Conservation (phyloP, 2,888 invertebrate genomes). For the Halictus quadricinctus region DNA sequence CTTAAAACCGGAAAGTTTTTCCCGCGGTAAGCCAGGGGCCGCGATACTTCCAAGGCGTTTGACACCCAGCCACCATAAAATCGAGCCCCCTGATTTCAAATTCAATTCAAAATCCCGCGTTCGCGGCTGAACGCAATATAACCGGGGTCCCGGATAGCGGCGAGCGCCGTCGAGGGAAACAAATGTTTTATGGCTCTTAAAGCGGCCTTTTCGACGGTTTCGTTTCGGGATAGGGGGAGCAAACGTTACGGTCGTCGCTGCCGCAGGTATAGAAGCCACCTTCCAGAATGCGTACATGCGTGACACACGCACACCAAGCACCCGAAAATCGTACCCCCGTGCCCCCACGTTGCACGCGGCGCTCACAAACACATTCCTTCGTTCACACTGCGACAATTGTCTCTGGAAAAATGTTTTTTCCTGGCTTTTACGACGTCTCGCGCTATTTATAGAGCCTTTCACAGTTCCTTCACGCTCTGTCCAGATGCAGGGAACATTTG, state of each 20-base stretch:
- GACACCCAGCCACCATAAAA: conserved; percentile 78
- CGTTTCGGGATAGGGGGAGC: conserved; percentile 58
- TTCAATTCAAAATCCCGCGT: conserved; percentile 79
- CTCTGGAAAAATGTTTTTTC: conserved; percentile 3
- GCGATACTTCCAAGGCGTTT: conserved; percentile 71
- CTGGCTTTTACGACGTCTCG: neutral
- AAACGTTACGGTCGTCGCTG: conserved; percentile 47
- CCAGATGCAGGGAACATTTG: neutral
- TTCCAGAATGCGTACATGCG: conserved; percentile 38
- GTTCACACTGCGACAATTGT: neutral
- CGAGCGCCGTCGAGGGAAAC: conserved; percentile 74
- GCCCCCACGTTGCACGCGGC: neutral
- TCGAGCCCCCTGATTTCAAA: conserved; percentile 80
- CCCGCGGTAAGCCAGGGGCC: conserved; percentile 52
- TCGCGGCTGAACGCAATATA: conserved; percentile 73
- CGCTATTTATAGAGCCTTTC: neutral
- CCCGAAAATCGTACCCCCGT: neutral
- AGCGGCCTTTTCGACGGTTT: conserved; percentile 74
- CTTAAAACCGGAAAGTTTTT: conserved; percentile 42
- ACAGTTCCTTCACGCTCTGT: neutral
- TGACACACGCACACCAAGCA: conserved; percentile 15
- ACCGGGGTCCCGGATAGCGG: conserved; percentile 45
- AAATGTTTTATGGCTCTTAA: conserved; percentile 81
- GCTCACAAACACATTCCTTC: neutral
- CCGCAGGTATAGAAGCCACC: conserved; percentile 41